Evolutionary conservation across 2,797 vertebrate species (phyloP), one percentile per base, ranked within the genome.

Genomic region (Channa striata): DNA sequence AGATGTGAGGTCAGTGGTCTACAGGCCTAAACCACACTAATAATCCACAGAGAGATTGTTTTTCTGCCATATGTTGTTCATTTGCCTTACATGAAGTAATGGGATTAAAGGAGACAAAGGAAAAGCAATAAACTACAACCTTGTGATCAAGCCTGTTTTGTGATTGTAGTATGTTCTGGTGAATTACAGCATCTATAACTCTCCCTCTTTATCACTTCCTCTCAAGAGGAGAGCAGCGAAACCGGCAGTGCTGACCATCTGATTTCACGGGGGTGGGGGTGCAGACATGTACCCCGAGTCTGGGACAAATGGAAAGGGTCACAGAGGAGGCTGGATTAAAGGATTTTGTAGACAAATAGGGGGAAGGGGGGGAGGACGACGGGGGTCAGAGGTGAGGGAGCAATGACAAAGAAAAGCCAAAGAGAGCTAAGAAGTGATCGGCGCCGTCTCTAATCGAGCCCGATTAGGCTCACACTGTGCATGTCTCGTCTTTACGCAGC

Each of bases 321-420:
- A 80, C 14, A 49, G 65, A 76, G 66, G 52, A 75, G 78, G 64
- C 58, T 6, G 77, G 91, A 91, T 90, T 88, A 92, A 89, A 84
- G 85, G 85, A 87, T 88, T 88, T 89, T 66, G 49, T 68, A 40
- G 70, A 80, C 14, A 57, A 65, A 49, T 49, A 36, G 72, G 70
- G 79, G 60, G 49, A 43, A 62, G 64, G 71, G 73, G 71, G 73
- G 78, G 71, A 61, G 84, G 74, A 61, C 73, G 61, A 70, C 53
- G 53, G 74, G 77, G 92, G 89, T 92, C 91, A 92, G 81, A 90
- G 90, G 89, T 92, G 70, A 91, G 61, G 68, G 44, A 80, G 51
- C 34, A 52, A 61, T 59, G 78, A 78, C 81, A 84, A 87, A 90
- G 76, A 86, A 77, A 86, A 81, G 73, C 80, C 78, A 80, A 82